Evolutionary conservation across 2,888 invertebrate species (phyloP).

Genomic region (Cosmia trapezina): DNA sequence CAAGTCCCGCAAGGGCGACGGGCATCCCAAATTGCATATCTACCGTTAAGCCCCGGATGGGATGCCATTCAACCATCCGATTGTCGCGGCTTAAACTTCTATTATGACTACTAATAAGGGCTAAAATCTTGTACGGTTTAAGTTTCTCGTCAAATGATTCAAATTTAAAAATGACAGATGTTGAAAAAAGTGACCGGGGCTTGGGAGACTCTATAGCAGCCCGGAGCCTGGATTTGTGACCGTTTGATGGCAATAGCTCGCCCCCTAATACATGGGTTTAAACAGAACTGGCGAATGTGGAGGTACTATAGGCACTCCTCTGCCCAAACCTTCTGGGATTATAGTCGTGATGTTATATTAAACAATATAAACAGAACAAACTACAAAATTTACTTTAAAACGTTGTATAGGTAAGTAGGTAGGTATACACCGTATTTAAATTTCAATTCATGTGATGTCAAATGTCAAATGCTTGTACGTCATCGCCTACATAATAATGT

Average conservation of each 20-base stretch:
- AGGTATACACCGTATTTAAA: slow-evolving; percentile 29
- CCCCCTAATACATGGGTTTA: background rate
- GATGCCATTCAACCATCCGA: too few relatives aligned
- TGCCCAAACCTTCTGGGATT: background rate
- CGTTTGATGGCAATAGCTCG: background rate
- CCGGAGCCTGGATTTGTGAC: background rate
- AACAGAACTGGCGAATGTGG: too few relatives aligned
- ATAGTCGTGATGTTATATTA: background rate
- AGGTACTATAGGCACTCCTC: background rate
- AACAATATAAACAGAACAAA: background rate
- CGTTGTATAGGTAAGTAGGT: too few relatives aligned
- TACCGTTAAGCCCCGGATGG: too few relatives aligned
- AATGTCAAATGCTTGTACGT: slow-evolving; percentile 38
- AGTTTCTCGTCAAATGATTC: too few relatives aligned
- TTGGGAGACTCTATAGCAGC: background rate
- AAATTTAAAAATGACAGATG: too few relatives aligned
- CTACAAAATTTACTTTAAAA: background rate
- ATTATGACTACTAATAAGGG: too few relatives aligned
- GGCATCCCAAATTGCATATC: too few relatives aligned
- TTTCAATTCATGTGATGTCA: slow-evolving; percentile 44
- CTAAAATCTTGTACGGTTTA: too few relatives aligned
- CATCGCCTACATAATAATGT: slow-evolving; percentile 8
- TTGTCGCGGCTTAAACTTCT: too few relatives aligned
- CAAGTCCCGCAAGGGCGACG: too few relatives aligned
- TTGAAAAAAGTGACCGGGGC: too few relatives aligned